Percentiles rank a stretch among this genome's conserved stretches.
Conservation (phyloP, 1,140 invertebrate species). For the Frieseomelitta varia region DNA sequence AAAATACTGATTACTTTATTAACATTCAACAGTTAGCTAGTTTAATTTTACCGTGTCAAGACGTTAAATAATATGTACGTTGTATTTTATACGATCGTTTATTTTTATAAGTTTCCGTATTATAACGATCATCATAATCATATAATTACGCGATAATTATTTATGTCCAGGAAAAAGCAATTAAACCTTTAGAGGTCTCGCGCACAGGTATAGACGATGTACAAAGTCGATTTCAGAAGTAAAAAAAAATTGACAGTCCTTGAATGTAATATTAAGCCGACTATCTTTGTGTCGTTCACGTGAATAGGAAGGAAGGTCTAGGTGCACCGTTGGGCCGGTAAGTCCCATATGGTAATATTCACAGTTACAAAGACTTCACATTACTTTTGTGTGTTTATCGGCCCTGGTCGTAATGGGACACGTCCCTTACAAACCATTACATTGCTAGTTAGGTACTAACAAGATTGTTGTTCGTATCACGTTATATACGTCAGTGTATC, state of each 20-base stretch:
- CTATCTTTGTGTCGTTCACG: too few species aligned
- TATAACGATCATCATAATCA: neutral
- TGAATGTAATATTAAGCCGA: too few species aligned
- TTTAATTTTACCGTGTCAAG: neutral
- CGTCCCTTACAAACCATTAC: neutral
- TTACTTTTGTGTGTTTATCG: too few species aligned
- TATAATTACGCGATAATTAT: neutral
- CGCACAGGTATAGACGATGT: too few species aligned
- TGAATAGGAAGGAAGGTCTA: too few species aligned
- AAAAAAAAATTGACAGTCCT: too few species aligned
- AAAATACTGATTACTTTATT: constrained; percentile 37
- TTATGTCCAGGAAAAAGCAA: neutral
- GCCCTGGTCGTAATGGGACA: too few species aligned
- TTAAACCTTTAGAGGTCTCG: neutral
- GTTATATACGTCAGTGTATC: constrained; percentile 42
- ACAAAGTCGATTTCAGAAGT: too few species aligned
- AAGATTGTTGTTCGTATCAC: constrained; percentile 39
- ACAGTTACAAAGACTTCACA: too few species aligned
- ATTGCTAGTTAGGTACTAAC: constrained; percentile 21
- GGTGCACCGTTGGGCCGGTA: too few species aligned
- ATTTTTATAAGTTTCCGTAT: constrained; percentile 5
- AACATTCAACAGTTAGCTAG: neutral
- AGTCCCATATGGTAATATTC: too few species aligned
- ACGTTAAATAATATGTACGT: constrained; percentile 1
- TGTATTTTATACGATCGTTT: constrained; percentile 33